Percentiles rank a stretch among this genome's conserved stretches.
Evolutionary conservation across 2,888 invertebrate genomes (phyloP).

Genomic region (Hyposoter didymator): DNA sequence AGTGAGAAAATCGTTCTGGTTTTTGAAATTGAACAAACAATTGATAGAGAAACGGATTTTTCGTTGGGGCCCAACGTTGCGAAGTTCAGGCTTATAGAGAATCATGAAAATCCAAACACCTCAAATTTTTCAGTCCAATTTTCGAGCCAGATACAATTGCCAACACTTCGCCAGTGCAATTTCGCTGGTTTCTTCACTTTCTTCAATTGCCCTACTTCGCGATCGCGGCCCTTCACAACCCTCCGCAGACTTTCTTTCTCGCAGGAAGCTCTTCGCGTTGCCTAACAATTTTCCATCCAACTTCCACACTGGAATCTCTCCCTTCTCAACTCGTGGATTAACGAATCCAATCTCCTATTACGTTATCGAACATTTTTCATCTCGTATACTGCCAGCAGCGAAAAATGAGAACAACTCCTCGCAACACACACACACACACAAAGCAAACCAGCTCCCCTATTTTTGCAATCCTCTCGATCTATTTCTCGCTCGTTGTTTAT

Average conservation of each 20-base stretch:
- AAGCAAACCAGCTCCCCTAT: slow-evolving; percentile 6
- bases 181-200: background rate
- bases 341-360: slow-evolving; percentile 13
- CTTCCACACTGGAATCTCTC: slow-evolving; percentile 1
- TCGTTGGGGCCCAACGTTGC: no score
- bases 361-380: slow-evolving; percentile 19
- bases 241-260: slow-evolving; percentile 11
- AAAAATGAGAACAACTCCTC: background rate
- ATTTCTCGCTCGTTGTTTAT: slow-evolving; percentile 34
- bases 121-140: slow-evolving; percentile 1
- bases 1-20: no score
- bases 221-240: background rate
- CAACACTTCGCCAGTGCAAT: background rate
- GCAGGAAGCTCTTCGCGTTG: background rate
- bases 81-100: no score
- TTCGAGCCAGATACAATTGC: background rate
- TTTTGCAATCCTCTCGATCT: slow-evolving; percentile 20
- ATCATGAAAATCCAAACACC: background rate
- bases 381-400: background rate
- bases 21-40: no score
- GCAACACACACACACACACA: slow-evolving; percentile 8
- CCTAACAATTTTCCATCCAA: slow-evolving; percentile 4
- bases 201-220: background rate
- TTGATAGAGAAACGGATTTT: no score
- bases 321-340: background rate